Base-by-base conservation (phyloP, 2,888 invertebrate species). In the Halocaridina rubra region DNA sequence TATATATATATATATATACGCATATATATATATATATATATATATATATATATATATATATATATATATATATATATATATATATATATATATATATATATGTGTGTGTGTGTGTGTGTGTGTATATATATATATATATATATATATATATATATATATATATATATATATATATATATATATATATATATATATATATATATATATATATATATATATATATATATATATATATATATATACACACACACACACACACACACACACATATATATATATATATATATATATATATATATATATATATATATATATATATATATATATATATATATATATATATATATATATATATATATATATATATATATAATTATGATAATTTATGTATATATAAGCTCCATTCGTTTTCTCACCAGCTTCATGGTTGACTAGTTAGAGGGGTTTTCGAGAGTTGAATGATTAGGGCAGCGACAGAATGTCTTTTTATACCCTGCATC, bases 211-310 rank as follows among this genome's bases (percentile, higher is more conserved):
- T 30, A 61, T 19, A 30, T 24, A 77, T n/a, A 33, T 3, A 3
- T 22, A 75, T 5, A 57, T 10, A 53, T 22, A 75, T 10, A 57
- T 8, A 75, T 16, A 75, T 8, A 29, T 10, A 75, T 16, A 75
- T 10, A 27, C 2, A 75, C 10, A 77, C 3, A 77, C 16, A 77
- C 3, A 77, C 16, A 77, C 16, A 77, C 16, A 61, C n/a, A 78
- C 13, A 78, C n/a, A 78, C 8, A 78, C 8, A 78, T 61, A 78
- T 78, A 78, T 78, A 78, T 78, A 78, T 78, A 78, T 78, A 61
- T 78, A 61, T 78, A 64, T 78, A 61, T 78, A 78, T 78, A 78
- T 78, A 78, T 64, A 78, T 78, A 64, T 64, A 61, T 64, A 78
- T 61, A 78, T 78, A 78, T 78, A 78, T 78, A 32, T 67, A 78